Percentiles rank a stretch among this genome's conserved stretches.
Evolutionary conservation across 2,888 invertebrate genomes (phyloP).

Genomic region (Prosapia bicincta): DNA sequence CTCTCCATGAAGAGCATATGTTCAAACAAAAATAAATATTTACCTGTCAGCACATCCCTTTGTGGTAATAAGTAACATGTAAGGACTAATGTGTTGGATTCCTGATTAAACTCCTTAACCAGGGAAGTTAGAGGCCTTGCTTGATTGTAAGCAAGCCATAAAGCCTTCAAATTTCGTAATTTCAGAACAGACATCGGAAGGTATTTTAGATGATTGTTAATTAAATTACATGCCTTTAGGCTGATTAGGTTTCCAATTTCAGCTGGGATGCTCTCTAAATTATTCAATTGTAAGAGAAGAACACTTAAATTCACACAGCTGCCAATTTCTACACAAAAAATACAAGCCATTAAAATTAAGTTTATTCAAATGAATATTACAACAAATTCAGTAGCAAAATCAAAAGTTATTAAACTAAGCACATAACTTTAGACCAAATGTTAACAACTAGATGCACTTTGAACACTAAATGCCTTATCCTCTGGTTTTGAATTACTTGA

Average conservation of each 20-base stretch:
- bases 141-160: constrained; percentile 94
- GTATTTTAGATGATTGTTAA: constrained; percentile 76
- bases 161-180: constrained; percentile 73
- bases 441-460: too few relatives aligned
- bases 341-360: too few relatives aligned
- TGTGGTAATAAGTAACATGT: constrained; percentile 94
- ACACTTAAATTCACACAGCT: constrained; percentile 82
- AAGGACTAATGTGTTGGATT: constrained; percentile 74
- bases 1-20: background rate
- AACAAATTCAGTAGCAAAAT: too few relatives aligned
- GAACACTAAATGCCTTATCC: too few relatives aligned
- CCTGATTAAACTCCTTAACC: constrained; percentile 79
- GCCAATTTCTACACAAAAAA: constrained; percentile 64
- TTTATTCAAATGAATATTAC: too few relatives aligned
- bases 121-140: constrained; percentile 88
- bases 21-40: background rate
- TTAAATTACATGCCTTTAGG: constrained; percentile 81
- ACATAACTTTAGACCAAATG: too few relatives aligned
- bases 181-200: constrained; percentile 87
- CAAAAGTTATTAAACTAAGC: too few relatives aligned
- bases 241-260: constrained; percentile 85
- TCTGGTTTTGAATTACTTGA: too few relatives aligned
- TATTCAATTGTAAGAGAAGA: constrained; percentile 79
- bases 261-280: constrained; percentile 75
- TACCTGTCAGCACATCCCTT: constrained; percentile 35